phyloP scores from a whole-genome alignment of 2,113 vertebrate species.

The Bolborhynchus lineola region DNA sequence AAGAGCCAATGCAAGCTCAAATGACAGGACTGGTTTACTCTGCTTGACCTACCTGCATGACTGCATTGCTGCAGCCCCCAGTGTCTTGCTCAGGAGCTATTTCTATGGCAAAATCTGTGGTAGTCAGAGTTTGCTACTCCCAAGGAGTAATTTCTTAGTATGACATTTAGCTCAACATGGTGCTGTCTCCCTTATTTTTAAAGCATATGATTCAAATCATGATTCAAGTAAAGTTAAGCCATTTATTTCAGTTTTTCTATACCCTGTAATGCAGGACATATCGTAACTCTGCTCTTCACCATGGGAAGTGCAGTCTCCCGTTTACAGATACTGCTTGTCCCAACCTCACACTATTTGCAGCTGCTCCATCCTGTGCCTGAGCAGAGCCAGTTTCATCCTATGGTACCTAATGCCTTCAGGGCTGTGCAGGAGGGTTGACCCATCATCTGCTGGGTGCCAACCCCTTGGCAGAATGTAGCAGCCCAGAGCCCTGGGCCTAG shows the following conservation, averaged over 20 bases:
- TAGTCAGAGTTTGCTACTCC: background rate
- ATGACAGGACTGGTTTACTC: background rate
- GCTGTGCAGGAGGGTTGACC: background rate
- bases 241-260: background rate
- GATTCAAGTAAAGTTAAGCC: background rate
- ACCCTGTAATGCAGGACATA: accelerated
- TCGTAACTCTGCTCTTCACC: background rate
- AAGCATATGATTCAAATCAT: background rate
- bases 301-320: accelerated
- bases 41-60: background rate
- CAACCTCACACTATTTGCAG: accelerated
- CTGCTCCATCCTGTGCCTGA: background rate
- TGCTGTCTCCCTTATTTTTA: background rate
- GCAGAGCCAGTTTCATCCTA: accelerated
- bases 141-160: background rate
- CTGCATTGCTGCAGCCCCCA: background rate
- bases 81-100: background rate
- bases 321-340: background rate
- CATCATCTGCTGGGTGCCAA: accelerated
- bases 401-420: too few species aligned
- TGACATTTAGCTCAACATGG: background rate
- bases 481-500: background rate
- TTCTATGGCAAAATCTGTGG: background rate
- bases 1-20: background rate
- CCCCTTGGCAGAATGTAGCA: background rate